phyloP scores from a whole-genome alignment of 1,140 invertebrate genomes.

The Macrobrachium rosenbergii region DNA sequence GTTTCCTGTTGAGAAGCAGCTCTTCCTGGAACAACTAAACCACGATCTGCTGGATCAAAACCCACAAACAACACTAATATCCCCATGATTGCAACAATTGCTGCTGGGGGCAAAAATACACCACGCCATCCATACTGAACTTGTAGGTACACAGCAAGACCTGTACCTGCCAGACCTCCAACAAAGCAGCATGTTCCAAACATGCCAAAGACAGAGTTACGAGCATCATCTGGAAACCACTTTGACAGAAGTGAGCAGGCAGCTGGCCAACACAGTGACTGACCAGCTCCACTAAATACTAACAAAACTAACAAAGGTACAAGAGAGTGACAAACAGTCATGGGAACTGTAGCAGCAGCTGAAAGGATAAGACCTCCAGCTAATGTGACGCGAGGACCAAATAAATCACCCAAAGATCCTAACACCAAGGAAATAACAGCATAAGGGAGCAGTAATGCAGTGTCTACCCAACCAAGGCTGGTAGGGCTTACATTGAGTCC shows the following conservation, averaged over 20 bases:
- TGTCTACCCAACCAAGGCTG: slow-evolving; percentile 72
- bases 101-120: slow-evolving; percentile 70
- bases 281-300: slow-evolving; percentile 72
- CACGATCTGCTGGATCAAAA: slow-evolving; percentile 70
- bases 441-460: slow-evolving; percentile 73
- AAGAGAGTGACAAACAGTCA: slow-evolving; percentile 71
- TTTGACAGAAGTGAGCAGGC: slow-evolving; percentile 71
- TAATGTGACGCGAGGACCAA: slow-evolving; percentile 72
- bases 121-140: slow-evolving; percentile 72
- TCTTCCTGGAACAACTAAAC: slow-evolving; percentile 69
- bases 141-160: slow-evolving; percentile 72
- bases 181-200: slow-evolving; percentile 74
- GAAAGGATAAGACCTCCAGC: slow-evolving; percentile 71
- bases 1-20: slow-evolving; percentile 63
- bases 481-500: slow-evolving; percentile 69
- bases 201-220: slow-evolving; percentile 73
- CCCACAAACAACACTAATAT: slow-evolving; percentile 70
- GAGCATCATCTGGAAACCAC: slow-evolving; percentile 72
- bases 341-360: slow-evolving; percentile 72
- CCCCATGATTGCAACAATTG: slow-evolving; percentile 70
- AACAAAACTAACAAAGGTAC: slow-evolving; percentile 70
- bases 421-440: slow-evolving; percentile 72
- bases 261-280: slow-evolving; percentile 74
- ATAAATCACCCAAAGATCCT: slow-evolving; percentile 71
- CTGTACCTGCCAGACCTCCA: slow-evolving; percentile 73